phyloP scores from a whole-genome alignment of 1,140 invertebrate species.

The Paraescarpia echinospica region DNA sequence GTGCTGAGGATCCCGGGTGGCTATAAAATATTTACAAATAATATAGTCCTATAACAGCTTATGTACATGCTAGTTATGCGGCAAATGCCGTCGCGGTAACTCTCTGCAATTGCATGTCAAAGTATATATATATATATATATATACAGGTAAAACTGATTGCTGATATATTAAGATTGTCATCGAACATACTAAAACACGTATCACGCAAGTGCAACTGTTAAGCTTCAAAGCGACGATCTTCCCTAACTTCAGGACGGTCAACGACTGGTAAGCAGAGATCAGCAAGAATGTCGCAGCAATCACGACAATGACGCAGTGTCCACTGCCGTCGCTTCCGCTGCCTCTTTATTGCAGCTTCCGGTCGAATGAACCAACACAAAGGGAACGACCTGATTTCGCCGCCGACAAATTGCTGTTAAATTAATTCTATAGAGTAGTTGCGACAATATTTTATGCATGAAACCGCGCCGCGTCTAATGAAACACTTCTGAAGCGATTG shows the following conservation, averaged over 20 bases:
- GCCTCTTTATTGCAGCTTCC: background rate
- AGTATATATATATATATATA: too few species aligned
- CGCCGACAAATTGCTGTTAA: background rate
- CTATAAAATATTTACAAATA: too few species aligned
- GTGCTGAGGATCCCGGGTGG: too few species aligned
- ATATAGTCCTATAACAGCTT: too few species aligned
- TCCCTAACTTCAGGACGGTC: background rate
- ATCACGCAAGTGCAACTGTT: background rate
- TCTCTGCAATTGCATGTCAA: too few species aligned
- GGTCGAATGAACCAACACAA: background rate
- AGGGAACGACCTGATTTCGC: background rate
- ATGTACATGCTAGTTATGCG: too few species aligned
- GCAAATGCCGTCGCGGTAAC: too few species aligned
- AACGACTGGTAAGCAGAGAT: background rate
- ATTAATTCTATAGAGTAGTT: constrained; percentile 1
- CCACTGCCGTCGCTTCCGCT: background rate
- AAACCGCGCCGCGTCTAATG: background rate
- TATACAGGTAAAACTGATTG: background rate
- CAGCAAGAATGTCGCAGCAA: background rate
- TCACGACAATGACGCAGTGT: background rate
- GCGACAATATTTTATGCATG: background rate
- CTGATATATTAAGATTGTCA: background rate
- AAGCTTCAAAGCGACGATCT: background rate
- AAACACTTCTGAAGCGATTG: background rate
- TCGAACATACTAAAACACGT: background rate